These are phyloP conservation scores for Hiodon alosoides DNA, from an alignment of 2,113 vertebrate species.

Conservation along the genomic window DNA sequence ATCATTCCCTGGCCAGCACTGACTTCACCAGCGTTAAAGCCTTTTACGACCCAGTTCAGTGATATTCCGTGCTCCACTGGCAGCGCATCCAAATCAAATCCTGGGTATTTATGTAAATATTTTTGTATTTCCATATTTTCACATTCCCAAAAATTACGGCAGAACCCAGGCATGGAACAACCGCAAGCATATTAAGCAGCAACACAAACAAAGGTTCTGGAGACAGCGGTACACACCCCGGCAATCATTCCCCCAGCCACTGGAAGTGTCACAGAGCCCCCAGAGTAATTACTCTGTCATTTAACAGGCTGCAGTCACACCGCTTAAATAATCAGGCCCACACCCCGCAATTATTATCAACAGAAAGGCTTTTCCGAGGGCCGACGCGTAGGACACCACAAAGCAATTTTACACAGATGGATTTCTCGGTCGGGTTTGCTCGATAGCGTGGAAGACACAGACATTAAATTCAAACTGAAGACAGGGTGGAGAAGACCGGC, in stretches of 20 bases:
- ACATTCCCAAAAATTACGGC: constrained; percentile 2
- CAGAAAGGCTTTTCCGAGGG: constrained; percentile 14
- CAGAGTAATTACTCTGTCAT: constrained; percentile 64
- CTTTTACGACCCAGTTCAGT: too few relatives aligned
- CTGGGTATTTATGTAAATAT: not conserved
- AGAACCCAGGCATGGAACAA: constrained; percentile 26
- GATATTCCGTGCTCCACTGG: too few relatives aligned
- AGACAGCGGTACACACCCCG: constrained; percentile 47
- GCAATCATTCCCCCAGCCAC: constrained; percentile 46
- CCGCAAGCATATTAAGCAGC: constrained; percentile 34
- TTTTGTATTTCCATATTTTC: not conserved
- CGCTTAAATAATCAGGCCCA: constrained; percentile 15
- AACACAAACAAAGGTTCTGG: constrained; percentile 47
- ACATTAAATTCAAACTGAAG: not conserved
- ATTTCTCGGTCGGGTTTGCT: constrained; percentile 3
- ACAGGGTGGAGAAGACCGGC: constrained; percentile 1
- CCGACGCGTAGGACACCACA: not conserved
- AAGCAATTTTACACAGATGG: not conserved
- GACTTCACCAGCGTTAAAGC: too few relatives aligned
- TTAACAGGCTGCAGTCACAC: constrained; percentile 48
- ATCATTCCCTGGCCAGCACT: too few relatives aligned
- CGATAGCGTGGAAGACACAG: constrained; percentile 1
- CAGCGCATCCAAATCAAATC: too few relatives aligned
- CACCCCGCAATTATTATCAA: constrained; percentile 20
- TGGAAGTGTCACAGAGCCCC: constrained; percentile 39